Conservation (phyloP, 1,140 invertebrate genomes). For the Brachionus plicatilis region DNA sequence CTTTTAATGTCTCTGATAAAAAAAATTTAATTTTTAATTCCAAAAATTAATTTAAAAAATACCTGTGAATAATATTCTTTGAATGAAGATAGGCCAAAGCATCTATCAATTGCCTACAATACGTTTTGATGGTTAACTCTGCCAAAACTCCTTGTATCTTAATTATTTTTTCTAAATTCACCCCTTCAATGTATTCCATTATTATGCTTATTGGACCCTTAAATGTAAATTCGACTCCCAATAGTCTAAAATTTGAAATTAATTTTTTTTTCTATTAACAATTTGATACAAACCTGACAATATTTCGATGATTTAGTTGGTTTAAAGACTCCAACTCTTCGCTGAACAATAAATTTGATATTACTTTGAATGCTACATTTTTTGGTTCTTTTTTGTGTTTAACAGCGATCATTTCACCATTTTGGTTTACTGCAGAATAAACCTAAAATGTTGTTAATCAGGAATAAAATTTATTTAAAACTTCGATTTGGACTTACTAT, state of each 20-base stretch:
- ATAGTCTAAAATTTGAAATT: neutral
- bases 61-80: constrained; percentile 20
- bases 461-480: neutral
- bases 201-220: constrained; percentile 8
- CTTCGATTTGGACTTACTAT: neutral
- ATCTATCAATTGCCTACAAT: neutral
- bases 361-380: neutral
- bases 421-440: neutral
- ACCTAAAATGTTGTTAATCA: neutral
- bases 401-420: neutral
- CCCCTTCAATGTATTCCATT: constrained; percentile 23
- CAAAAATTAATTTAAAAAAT: too few species aligned
- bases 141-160: neutral
- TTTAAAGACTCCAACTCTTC: constrained; percentile 6
- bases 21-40: neutral
- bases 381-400: constrained; percentile 19
- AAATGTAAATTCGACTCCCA: neutral
- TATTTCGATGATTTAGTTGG: constrained; percentile 23
- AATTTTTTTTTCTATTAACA: too few species aligned
- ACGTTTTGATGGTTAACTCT: neutral
- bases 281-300: neutral
- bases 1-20: constrained; percentile 13
- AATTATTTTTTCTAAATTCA: neutral
- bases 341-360: neutral
- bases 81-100: constrained; percentile 22